A percentile compares a stretch with the other conserved stretches of the same genome.
Conservation (phyloP, 1,140 invertebrate genomes). For the Cydia pomonella region DNA sequence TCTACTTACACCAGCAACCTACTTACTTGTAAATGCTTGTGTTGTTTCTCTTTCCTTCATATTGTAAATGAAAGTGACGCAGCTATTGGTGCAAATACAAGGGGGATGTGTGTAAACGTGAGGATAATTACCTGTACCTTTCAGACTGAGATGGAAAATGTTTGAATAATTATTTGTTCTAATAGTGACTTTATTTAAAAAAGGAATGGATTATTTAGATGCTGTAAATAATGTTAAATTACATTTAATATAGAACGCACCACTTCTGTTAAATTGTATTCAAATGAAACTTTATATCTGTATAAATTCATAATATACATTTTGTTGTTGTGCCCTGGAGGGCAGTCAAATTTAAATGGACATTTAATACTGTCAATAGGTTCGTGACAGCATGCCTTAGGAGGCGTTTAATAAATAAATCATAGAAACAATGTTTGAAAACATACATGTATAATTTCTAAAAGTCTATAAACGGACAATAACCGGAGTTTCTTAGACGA, state of each 20-base stretch:
- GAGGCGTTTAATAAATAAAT: conserved; percentile 12
- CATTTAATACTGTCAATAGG: conserved; percentile 28
- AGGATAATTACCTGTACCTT: too few relatives aligned
- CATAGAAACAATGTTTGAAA: conserved; percentile 59
- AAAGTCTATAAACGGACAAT: conserved; percentile 67
- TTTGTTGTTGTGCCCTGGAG: not conserved
- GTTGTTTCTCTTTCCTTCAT: too few relatives aligned
- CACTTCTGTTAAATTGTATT: not conserved
- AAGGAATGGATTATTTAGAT: too few relatives aligned
- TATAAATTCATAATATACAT: not conserved
- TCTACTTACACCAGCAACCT: too few relatives aligned
- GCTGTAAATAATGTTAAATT: not conserved
- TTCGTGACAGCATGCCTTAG: conserved; percentile 6
- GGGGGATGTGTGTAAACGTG: too few relatives aligned
- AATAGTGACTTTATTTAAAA: too few relatives aligned
- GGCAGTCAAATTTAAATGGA: not conserved
- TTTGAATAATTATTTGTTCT: too few relatives aligned
- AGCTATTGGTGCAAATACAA: too few relatives aligned
- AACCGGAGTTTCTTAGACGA: conserved; percentile 75
- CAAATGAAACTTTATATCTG: not conserved
- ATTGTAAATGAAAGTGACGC: too few relatives aligned
- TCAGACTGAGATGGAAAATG: too few relatives aligned
- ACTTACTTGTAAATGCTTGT: too few relatives aligned
- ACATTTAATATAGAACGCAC: not conserved
- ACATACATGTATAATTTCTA: conserved; percentile 72